Percentiles rank a stretch among this genome's conserved stretches.
Evolutionary conservation across 35 echinoderm and acorn worm genomes (phyloP).

Genomic region (Patiria miniata): DNA sequence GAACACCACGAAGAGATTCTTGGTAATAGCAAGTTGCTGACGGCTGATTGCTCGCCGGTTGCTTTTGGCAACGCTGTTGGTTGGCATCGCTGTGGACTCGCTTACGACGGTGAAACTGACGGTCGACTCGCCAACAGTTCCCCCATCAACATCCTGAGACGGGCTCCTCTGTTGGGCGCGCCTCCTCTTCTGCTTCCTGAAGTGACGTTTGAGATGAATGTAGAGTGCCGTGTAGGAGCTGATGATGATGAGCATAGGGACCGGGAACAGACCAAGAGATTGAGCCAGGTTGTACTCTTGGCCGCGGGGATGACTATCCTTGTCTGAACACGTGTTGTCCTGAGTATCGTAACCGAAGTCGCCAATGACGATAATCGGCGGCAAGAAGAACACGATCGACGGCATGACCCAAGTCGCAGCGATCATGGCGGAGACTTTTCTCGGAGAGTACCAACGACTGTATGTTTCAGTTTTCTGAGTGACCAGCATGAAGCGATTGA

Average conservation of each 20-base stretch:
- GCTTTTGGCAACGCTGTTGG: not conserved
- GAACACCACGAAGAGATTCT: conserved; percentile 73
- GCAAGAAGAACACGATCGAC: not conserved
- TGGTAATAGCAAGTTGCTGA: conserved; percentile 61
- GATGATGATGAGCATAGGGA: conserved; percentile 14
- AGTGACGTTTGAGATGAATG: conserved; percentile 47
- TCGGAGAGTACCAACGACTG: conserved; percentile 22
- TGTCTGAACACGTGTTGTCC: conserved; percentile 23
- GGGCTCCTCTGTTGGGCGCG: not conserved
- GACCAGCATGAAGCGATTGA: conserved; percentile 59
- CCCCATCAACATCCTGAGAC: no score
- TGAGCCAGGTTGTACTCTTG: conserved; percentile 20
- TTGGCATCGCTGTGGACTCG: not conserved
- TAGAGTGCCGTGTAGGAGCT: conserved; percentile 1
- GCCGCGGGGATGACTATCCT: not conserved
- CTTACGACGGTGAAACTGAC: not conserved
- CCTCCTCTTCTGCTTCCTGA: conserved; percentile 50
- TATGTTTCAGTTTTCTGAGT: conserved; percentile 38
- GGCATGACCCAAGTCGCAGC: conserved; percentile 61
- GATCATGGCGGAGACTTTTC: conserved; percentile 41
- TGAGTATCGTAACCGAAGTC: conserved; percentile 15
- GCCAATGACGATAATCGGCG: not conserved
- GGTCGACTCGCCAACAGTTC: not conserved
- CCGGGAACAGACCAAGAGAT: not conserved
- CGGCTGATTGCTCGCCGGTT: conserved; percentile 25